These are phyloP conservation scores for Pocillopora grandis DNA, from an alignment of 92 coral and sea anemone genomes.

Conservation along the genomic window DNA sequence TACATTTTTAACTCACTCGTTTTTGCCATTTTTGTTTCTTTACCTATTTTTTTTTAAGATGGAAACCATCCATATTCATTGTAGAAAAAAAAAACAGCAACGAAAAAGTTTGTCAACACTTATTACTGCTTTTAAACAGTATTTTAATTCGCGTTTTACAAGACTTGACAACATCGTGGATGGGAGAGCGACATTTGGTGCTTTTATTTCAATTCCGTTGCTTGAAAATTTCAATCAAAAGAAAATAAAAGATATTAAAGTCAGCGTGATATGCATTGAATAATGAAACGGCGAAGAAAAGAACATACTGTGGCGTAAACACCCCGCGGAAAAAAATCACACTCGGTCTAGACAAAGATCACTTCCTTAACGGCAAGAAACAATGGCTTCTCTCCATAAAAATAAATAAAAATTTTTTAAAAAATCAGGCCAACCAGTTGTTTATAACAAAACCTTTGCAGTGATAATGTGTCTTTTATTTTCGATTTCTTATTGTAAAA, in stretches of 20 bases:
- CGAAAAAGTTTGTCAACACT: neutral
- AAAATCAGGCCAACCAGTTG: conserved; percentile 5
- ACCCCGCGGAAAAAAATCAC: conserved; percentile 11
- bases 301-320: conserved; percentile 10
- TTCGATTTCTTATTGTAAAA: neutral
- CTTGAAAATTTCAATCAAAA: conserved; percentile 36
- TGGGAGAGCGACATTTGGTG: conserved; percentile 43
- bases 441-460: neutral
- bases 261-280: conserved; percentile 32
- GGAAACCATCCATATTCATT: neutral
- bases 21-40: conserved; percentile 26
- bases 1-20: conserved; percentile 26
- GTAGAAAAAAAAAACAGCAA: neutral
- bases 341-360: conserved; percentile 32
- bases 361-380: conserved; percentile 6
- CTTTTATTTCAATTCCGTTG: conserved; percentile 15
- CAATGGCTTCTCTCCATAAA: conserved; percentile 18
- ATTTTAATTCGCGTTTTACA: neutral
- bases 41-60: neutral
- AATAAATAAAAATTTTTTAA: neutral
- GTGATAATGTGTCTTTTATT: conserved; percentile 1
- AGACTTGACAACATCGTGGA: conserved; percentile 9
- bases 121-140: neutral
- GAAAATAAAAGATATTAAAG: conserved; percentile 19
- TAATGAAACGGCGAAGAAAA: conserved; percentile 11